These are phyloP conservation scores for Cyrtodaria siliqua DNA, from an alignment of 2,888 invertebrate genomes.

Conservation along the genomic window DNA sequence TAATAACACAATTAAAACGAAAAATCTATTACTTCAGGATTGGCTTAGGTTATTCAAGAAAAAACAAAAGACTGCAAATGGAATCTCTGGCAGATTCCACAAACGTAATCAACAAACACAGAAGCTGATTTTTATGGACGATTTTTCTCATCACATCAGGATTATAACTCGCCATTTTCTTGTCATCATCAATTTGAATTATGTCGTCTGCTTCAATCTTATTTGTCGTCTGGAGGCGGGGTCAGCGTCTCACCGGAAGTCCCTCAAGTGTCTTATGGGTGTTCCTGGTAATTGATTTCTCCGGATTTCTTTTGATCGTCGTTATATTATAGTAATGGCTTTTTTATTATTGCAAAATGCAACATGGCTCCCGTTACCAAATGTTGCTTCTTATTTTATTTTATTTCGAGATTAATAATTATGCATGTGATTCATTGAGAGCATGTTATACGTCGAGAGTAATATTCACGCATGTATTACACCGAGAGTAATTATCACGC, in stretches of 20 bases:
- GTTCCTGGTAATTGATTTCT: conserved; percentile 43
- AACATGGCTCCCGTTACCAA: background rate
- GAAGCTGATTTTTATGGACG: conserved; percentile 31
- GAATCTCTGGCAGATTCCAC: background rate
- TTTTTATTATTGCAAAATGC: background rate
- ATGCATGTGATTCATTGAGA: no score
- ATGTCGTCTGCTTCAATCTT: conserved; percentile 55
- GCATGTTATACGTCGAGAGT: no score
- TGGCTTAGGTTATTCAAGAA: background rate
- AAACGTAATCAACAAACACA: conserved; percentile 5
- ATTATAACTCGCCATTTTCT: conserved; percentile 61
- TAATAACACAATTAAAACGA: no score
- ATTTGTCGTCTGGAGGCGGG: conserved; percentile 53
- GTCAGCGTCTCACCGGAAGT: conserved; percentile 39
- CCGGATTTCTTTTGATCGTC: conserved; percentile 23
- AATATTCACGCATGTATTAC: no score
- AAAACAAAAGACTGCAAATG: background rate
- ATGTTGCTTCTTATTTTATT: no score
- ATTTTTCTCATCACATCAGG: conserved; percentile 50
- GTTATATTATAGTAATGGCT: background rate
- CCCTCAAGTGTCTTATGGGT: conserved; percentile 45
- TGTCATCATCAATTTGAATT: conserved; percentile 65
- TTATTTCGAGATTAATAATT: no score
- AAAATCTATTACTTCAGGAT: background rate
- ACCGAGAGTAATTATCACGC: no score